Evolutionary conservation across 2,888 invertebrate genomes (phyloP), one percentile per base, ranked within the genome.

Genomic region (Alcis repandata): DNA sequence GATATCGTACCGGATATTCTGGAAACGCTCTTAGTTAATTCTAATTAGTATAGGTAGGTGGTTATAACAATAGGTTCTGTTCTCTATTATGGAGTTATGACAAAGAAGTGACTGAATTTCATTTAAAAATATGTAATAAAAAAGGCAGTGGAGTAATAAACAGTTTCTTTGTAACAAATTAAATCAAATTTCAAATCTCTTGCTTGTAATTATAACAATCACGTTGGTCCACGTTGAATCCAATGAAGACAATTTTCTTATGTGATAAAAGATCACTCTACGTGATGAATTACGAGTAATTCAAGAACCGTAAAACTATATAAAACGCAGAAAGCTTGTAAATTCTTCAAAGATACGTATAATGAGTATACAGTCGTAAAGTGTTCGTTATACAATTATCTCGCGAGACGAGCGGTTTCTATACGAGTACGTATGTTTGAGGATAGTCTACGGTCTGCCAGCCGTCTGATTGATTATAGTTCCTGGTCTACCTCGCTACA

Each of bases 281-380:
- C 17, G 7, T 41, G 9, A 9, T 22, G 22, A 13, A 0, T 27
- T 27, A n/a, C 11, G 27, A 48, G n/a, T 10, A 52, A n/a, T n/a
- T 38, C 52, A 20, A 20, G 20, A 19, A 22, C 40, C n/a, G 36
- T 43, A 53, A 40, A 53, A 53, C 40, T 13, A 32, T 22, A 54
- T 32, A 36, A 57, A 58, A 48, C 17, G 20, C 48, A 58, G 57
- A 58, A 48, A 38, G 57, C 57, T 58, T 58, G 38, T 48, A 58
- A 48, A 58, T 58, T 58, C 57, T 38, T 46, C 11, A 45, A n/a
- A n/a, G 56, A 45, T 32, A 36, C 36, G 41, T 15, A 6, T 46
- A 56, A 54, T 43, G 54, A 57, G 10, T 36, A 10, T 13, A 43
- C 3, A 43, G 17, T 57, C 36, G 36, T 57, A 51, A 51, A 51